Evolutionary conservation across 2,113 vertebrate genomes (phyloP), one percentile per base, ranked within the genome.

Genomic region (Mastomys coucha): DNA sequence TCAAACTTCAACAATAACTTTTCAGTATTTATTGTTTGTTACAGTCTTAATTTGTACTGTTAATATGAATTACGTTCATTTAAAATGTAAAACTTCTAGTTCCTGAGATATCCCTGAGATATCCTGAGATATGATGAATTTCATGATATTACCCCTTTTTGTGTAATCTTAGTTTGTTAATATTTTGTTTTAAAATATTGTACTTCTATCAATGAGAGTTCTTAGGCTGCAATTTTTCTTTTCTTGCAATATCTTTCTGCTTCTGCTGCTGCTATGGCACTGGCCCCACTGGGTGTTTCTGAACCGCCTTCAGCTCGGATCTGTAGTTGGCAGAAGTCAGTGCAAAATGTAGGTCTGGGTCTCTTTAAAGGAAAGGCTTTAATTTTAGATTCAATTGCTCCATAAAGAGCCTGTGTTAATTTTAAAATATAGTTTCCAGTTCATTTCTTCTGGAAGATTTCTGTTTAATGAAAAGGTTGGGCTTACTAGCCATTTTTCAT

Each of bases 311-410:
- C 3, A 14, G 28, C 80, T 42, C 51, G 28, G 81, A 1, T 94
- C 31, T 39, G 0, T 42, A 89, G 78, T 91, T 80, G 31, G 26
- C 31, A 75, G 49, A 86, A 78, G 49, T 49, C 33, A 73, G 60
- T 63, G 36, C 16, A 56, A 56, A 39, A 42, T 92, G 58, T 94
- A 28, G 16, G 67, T 14, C 65, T 89, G 65, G 72, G 65, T 67
- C 42, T 67, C 60, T 91, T 91, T 60, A 42, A 84, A 20, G 49
- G 16, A n/a, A 92, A 82, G 16, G 67, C 93, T 87, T 93, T 42
- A 81, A 84, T 86, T 70, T 89, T 92, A 58, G 80, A 81, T 80
- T 80, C 5, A 67, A 19, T 76, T 91, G 51, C 28, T 39, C 85
- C 72, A 24, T 85, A 84, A 88, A 67, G 45, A 56, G 26, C 20